Evolutionary conservation across 2,797 vertebrate species (phyloP).

Genomic region (Danio tinwini): DNA sequence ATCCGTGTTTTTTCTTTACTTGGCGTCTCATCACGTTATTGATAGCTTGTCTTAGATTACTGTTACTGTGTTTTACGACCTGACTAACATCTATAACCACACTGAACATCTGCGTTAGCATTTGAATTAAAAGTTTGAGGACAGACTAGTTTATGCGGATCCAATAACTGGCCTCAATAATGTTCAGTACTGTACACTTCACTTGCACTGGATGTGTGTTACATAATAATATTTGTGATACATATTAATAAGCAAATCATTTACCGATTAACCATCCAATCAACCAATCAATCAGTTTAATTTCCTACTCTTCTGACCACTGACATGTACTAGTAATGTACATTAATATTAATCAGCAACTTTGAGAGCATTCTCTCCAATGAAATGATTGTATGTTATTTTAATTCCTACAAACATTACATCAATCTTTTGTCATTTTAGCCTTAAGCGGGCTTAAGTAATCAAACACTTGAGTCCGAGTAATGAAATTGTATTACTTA

Average conservation of each 20-base stretch:
- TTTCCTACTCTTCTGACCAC: neutral
- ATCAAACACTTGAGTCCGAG: neutral
- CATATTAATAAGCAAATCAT: neutral
- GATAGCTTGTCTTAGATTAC: too few relatives aligned
- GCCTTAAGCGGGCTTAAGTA: neutral
- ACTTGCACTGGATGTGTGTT: neutral
- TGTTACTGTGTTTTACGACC: too few relatives aligned
- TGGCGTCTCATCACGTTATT: too few relatives aligned
- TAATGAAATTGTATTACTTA: slow-evolving; percentile 16
- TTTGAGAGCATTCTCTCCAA: neutral
- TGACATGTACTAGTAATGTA: neutral
- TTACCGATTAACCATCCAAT: too few relatives aligned
- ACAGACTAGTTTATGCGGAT: neutral
- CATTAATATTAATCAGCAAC: neutral
- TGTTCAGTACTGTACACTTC: neutral
- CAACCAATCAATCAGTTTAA: neutral
- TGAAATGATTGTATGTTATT: neutral
- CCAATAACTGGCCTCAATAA: neutral
- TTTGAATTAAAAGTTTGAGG: neutral
- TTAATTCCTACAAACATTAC: neutral
- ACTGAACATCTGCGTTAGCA: neutral
- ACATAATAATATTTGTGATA: too few relatives aligned
- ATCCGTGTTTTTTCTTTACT: too few relatives aligned
- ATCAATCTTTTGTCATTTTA: neutral
- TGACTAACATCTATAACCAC: too few relatives aligned